Percentiles rank a stretch among this genome's conserved stretches.
Conservation (phyloP, 2,888 invertebrate genomes). For the Mesorhabditis belari region DNA sequence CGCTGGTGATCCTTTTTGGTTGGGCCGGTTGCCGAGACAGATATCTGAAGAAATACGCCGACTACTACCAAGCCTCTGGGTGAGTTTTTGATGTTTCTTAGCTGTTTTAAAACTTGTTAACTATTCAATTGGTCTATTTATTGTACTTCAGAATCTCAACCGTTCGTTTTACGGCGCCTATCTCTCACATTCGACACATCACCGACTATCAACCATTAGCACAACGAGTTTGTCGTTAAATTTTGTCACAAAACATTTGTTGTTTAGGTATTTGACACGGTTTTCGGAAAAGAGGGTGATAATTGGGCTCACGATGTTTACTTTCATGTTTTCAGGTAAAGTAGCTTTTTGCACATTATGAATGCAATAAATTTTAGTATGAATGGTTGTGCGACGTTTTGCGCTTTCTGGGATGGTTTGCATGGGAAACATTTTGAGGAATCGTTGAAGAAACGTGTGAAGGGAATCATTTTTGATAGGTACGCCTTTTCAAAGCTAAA, state of each 20-base stretch:
- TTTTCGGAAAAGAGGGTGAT: slow-evolving; percentile 6
- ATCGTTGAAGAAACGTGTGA: slow-evolving; percentile 21
- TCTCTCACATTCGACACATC: slow-evolving; percentile 38
- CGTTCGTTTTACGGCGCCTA: slow-evolving; percentile 46
- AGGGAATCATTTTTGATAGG: slow-evolving; percentile 49
- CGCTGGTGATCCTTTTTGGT: slow-evolving; percentile 69
- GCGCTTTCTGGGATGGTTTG: slow-evolving; percentile 42
- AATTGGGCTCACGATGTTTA: slow-evolving; percentile 4
- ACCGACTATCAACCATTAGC: slow-evolving; percentile 37
- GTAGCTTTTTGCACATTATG: neutral
- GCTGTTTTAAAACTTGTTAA: neutral
- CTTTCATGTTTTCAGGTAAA: slow-evolving; percentile 21
- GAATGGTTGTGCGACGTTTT: slow-evolving; percentile 42
- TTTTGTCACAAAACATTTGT: no score
- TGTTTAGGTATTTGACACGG: slow-evolving; percentile 20
- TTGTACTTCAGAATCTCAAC: slow-evolving; percentile 33
- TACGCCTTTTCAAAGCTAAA: slow-evolving; percentile 8
- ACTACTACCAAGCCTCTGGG: slow-evolving; percentile 72
- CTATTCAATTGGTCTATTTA: slow-evolving; percentile 1
- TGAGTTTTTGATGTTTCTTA: slow-evolving; percentile 53
- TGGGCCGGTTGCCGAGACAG: slow-evolving; percentile 76
- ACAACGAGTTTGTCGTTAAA: no score
- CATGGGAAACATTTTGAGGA: slow-evolving; percentile 16
- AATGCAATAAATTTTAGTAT: slow-evolving; percentile 22
- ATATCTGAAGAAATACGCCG: slow-evolving; percentile 71